phyloP scores from a whole-genome alignment of 2,888 invertebrate genomes.

The Epistrophella euchroma region DNA sequence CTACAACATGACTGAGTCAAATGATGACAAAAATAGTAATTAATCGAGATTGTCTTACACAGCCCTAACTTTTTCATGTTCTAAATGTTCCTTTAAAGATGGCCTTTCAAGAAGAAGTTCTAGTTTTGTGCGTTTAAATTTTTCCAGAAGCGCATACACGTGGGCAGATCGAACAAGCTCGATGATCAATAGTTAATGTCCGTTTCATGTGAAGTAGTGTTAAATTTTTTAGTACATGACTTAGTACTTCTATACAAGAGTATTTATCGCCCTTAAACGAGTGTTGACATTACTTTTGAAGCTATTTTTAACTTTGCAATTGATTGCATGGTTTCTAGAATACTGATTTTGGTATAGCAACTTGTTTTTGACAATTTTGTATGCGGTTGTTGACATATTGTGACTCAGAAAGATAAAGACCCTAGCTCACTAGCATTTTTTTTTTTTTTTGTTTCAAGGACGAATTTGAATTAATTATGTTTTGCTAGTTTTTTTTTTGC shows the following conservation, averaged over 20 bases:
- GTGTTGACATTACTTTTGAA: slow-evolving; percentile 13
- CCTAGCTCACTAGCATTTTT: too few relatives aligned
- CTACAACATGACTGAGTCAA: slow-evolving; percentile 57
- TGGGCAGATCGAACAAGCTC: slow-evolving; percentile 34
- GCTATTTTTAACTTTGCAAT: neutral
- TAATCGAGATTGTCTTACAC: slow-evolving; percentile 56
- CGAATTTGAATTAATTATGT: too few relatives aligned
- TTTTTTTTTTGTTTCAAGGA: too few relatives aligned
- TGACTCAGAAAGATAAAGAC: too few relatives aligned
- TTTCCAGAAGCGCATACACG: slow-evolving; percentile 21
- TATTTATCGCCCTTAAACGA: slow-evolving; percentile 39
- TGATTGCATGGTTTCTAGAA: neutral
- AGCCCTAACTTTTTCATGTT: slow-evolving; percentile 10
- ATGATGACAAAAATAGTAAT: slow-evolving; percentile 70
- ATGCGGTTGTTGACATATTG: neutral
- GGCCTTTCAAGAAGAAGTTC: slow-evolving; percentile 10
- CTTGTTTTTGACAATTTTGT: neutral
- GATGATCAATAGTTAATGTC: slow-evolving; percentile 65
- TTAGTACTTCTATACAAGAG: slow-evolving; percentile 53
- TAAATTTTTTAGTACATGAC: slow-evolving; percentile 45
- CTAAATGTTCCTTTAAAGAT: slow-evolving; percentile 28
- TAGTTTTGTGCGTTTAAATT: slow-evolving; percentile 8
- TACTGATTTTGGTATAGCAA: neutral
- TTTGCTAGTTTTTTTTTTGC: too few relatives aligned
- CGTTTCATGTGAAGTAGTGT: slow-evolving; percentile 31